Conservation (phyloP, 2,888 invertebrate species). For the Elysia crispata region DNA sequence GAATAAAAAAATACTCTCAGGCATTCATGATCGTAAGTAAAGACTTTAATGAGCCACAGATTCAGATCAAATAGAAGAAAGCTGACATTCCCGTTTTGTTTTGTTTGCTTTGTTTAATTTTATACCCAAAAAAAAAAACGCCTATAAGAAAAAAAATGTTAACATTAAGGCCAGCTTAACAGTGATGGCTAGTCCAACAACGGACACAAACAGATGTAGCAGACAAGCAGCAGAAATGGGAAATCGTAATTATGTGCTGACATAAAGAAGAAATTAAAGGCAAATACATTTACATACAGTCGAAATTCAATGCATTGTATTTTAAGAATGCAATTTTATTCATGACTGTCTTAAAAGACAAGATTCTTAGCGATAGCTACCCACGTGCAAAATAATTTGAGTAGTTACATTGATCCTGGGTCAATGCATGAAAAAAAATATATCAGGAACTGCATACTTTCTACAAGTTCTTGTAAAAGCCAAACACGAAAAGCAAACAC, state of each 20-base stretch:
- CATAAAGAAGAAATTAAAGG: neutral
- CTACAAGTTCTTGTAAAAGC: no score
- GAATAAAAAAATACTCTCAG: neutral
- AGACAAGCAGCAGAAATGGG: neutral
- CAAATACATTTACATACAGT: conserved; percentile 3
- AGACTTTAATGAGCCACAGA: conserved; percentile 24
- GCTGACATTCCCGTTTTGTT: no score
- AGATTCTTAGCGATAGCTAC: no score
- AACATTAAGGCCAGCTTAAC: conserved; percentile 20
- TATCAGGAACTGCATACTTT: no score
- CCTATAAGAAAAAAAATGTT: no score
- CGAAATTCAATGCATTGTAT: conserved; percentile 29
- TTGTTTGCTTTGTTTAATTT: no score
- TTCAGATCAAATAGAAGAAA: neutral
- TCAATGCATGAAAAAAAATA: no score
- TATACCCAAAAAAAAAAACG: no score
- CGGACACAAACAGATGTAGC: neutral
- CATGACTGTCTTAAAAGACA: no score
- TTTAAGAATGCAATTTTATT: conserved; percentile 5
- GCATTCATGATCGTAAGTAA: conserved; percentile 35
- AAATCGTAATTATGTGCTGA: neutral
- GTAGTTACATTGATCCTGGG: no score
- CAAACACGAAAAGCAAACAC: no score
- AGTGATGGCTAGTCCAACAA: conserved; percentile 30
- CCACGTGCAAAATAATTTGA: no score